A percentile compares a stretch with the other conserved stretches of the same genome.
These are phyloP conservation scores for Branchinecta lynchi DNA, from an alignment of 1,140 invertebrate species.

Conservation along the genomic window DNA sequence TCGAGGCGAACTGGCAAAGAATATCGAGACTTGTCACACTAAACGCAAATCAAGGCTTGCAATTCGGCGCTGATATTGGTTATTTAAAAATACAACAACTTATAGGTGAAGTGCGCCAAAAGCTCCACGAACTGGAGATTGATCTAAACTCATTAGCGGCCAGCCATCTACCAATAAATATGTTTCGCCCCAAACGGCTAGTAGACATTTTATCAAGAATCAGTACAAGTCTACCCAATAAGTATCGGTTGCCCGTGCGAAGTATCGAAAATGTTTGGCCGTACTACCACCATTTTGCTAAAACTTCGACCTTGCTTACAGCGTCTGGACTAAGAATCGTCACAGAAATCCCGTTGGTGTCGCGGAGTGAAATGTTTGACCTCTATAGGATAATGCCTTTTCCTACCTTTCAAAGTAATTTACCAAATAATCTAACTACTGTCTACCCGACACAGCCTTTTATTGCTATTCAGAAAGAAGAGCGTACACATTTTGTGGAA, in stretches of 20 bases:
- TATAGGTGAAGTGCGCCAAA: neutral
- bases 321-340: neutral
- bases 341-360: neutral
- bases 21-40: neutral
- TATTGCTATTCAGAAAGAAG: slow-evolving; percentile 1
- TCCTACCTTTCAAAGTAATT: neutral
- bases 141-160: neutral
- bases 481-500: neutral
- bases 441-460: neutral
- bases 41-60: neutral
- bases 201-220: neutral
- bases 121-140: neutral
- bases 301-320: neutral
- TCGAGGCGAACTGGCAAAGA: neutral
- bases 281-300: neutral
- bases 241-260: neutral
- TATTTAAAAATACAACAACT: neutral
- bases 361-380: neutral
- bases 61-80: neutral
- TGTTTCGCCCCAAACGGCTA: neutral
- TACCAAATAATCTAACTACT: neutral
- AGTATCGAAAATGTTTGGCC: neutral
- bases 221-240: neutral
- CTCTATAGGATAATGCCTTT: neutral
- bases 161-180: neutral